These are phyloP conservation scores for Campoplex capitator DNA, from an alignment of 2,888 invertebrate species.

Conservation along the genomic window DNA sequence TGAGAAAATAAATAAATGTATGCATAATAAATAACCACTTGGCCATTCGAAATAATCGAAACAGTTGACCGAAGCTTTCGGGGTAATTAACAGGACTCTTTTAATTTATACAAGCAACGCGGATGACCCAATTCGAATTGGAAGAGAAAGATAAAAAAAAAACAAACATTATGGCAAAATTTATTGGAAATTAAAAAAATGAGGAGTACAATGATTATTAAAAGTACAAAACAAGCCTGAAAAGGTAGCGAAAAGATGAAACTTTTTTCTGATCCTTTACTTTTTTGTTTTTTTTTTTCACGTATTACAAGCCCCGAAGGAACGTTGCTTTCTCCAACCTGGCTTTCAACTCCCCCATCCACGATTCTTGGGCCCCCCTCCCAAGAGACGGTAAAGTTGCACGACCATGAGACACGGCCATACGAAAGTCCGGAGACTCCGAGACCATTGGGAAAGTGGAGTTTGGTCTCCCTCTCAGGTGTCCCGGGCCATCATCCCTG, in stretches of 20 bases:
- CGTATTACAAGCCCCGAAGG: slow-evolving; percentile 39
- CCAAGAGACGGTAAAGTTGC: slow-evolving; percentile 58
- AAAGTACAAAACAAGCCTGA: not conserved
- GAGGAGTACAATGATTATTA: not conserved
- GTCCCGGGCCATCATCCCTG: slow-evolving; percentile 56
- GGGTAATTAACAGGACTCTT: not conserved
- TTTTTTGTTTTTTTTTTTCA: slow-evolving; percentile 11
- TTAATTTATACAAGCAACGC: not conserved
- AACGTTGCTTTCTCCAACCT: slow-evolving; percentile 47
- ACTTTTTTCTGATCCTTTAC: slow-evolving; percentile 8
- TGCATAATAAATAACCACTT: slow-evolving; percentile 3
- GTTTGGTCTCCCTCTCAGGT: slow-evolving; percentile 61
- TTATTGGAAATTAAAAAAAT: not conserved
- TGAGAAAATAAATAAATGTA: slow-evolving; percentile 19
- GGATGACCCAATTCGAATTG: not conserved
- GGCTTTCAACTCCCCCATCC: slow-evolving; percentile 42
- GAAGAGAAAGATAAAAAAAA: not conserved
- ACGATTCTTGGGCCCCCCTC: slow-evolving; percentile 9
- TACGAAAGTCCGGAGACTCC: slow-evolving; percentile 55
- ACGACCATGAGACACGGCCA: slow-evolving; percentile 58
- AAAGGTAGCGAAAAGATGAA: not conserved
- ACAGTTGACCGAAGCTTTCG: slow-evolving; percentile 3
- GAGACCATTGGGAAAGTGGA: slow-evolving; percentile 43
- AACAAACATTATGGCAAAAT: not conserved
- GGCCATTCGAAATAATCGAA: not conserved